phyloP scores from a whole-genome alignment of 2,113 vertebrate genomes.

The Labrus mixtus region DNA sequence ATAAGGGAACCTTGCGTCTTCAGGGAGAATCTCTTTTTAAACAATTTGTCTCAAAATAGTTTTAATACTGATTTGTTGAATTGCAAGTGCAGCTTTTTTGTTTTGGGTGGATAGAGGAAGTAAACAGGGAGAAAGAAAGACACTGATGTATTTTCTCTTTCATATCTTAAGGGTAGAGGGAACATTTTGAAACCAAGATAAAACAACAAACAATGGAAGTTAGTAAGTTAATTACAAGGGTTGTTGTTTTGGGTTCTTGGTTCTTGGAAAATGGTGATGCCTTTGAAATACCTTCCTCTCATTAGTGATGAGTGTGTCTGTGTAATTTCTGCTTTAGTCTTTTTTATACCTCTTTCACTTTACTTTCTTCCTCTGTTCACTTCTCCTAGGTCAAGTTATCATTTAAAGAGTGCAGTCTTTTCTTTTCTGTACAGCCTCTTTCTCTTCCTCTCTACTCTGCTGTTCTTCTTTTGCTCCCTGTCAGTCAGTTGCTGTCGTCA shows the following conservation, averaged over 20 bases:
- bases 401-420: not conserved
- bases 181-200: not conserved
- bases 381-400: not conserved
- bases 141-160: not conserved
- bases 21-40: no score
- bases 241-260: not conserved
- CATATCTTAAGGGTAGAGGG: not conserved
- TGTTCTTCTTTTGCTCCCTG: slow-evolving; percentile 47
- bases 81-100: no score
- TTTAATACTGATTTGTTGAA: no score
- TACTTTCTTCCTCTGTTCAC: not conserved
- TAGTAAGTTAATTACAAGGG: no score
- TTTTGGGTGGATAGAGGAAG: no score
- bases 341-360: not conserved
- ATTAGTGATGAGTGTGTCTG: not conserved
- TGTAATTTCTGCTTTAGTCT: not conserved
- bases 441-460: slow-evolving; percentile 16
- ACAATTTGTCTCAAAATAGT: no score
- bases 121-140: no score
- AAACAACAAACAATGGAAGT: no score
- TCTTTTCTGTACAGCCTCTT: slow-evolving; percentile 11
- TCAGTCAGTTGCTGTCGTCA: slow-evolving; percentile 69
- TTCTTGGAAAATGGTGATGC: no score
- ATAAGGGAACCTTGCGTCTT: no score
- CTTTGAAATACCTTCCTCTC: not conserved